Evolutionary conservation across 2,797 vertebrate genomes (phyloP).

Genomic region (Ambastaia sidthimunki): DNA sequence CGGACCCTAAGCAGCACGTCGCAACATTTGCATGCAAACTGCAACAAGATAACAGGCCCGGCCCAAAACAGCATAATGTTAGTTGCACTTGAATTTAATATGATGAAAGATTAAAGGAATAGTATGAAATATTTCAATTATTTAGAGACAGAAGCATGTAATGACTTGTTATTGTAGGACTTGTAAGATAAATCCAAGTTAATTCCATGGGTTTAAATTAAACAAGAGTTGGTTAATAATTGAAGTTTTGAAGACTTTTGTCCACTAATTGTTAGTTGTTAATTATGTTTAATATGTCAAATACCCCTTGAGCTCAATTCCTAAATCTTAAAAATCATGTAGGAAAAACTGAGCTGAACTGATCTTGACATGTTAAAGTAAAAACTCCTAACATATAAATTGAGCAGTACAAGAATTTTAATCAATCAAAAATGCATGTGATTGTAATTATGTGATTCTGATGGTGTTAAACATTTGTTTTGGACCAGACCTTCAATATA

Average conservation of each 20-base stretch:
- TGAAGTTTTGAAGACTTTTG: neutral
- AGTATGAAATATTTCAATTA: too few species aligned
- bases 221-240: neutral
- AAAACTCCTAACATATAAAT: neutral
- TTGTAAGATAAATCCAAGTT: too few species aligned
- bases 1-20: neutral
- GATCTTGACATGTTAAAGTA: neutral
- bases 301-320: neutral
- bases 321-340: too few species aligned
- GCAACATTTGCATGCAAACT: neutral
- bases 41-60: neutral
- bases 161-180: too few species aligned
- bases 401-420: too few species aligned
- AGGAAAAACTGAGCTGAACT: neutral
- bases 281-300: neutral
- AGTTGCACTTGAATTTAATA: neutral
- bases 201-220: too few species aligned
- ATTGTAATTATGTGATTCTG: neutral
- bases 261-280: neutral
- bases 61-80: neutral
- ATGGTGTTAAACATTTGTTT: neutral
- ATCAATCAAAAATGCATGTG: too few species aligned
- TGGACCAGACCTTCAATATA: conserved; percentile 36
- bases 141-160: too few species aligned
- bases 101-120: neutral